Percentiles rank a stretch among this genome's conserved stretches.
These are phyloP conservation scores for Radopholus similis DNA, from an alignment of 1,140 invertebrate genomes.

Conservation along the genomic window DNA sequence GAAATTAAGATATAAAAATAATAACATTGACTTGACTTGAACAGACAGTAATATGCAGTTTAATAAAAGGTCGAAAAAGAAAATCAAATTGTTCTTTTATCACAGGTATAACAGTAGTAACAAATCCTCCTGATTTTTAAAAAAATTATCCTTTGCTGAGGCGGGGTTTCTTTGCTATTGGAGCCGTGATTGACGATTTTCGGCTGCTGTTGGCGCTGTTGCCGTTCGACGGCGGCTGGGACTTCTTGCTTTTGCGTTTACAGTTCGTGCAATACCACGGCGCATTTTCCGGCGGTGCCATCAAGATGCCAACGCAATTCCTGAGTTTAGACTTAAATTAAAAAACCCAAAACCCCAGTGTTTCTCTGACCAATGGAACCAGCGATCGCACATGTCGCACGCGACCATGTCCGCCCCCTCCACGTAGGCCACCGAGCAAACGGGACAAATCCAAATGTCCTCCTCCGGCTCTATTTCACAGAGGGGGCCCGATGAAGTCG, in stretches of 20 bases:
- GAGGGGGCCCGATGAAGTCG: not conserved
- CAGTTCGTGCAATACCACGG: constrained; percentile 40
- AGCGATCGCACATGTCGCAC: constrained; percentile 41
- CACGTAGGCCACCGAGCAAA: constrained; percentile 46
- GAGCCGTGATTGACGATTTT: constrained; percentile 8
- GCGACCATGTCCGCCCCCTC: constrained; percentile 47
- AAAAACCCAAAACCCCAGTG: not conserved
- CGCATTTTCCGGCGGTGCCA: constrained; percentile 34
- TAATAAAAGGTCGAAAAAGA: too few relatives aligned
- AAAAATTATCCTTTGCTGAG: too few relatives aligned
- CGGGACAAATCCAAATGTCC: constrained; percentile 45
- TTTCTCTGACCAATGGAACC: constrained; percentile 47
- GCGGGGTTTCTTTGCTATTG: too few relatives aligned
- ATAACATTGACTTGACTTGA: too few relatives aligned
- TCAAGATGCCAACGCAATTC: constrained; percentile 41
- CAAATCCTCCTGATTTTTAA: too few relatives aligned
- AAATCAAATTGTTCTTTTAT: too few relatives aligned
- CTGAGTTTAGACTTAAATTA: not conserved
- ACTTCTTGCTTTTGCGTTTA: constrained; percentile 20
- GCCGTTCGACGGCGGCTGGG: not conserved
- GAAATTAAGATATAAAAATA: too few relatives aligned
- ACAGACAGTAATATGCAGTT: too few relatives aligned
- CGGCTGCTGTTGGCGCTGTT: constrained; percentile 5
- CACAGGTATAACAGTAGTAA: too few relatives aligned
- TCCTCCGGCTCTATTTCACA: constrained; percentile 19